phyloP scores from a whole-genome alignment of 2,113 vertebrate genomes.

The Bettongia penicillata region DNA sequence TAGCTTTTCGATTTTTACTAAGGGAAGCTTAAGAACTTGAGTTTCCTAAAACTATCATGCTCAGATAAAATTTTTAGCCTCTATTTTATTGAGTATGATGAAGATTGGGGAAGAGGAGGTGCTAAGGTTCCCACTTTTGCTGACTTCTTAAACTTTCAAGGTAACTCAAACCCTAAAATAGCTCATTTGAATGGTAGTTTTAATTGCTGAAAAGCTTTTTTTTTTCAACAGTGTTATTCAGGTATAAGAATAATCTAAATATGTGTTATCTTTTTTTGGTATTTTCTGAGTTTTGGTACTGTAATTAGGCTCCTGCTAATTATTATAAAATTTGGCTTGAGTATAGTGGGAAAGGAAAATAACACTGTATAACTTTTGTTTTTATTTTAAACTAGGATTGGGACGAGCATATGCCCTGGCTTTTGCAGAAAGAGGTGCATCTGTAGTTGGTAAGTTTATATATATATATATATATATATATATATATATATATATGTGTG shows the following conservation, averaged over 20 bases:
- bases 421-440: slow-evolving; percentile 96
- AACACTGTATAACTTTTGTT: slow-evolving; percentile 29
- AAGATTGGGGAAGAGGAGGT: background rate
- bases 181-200: slow-evolving; percentile 16
- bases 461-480: no score
- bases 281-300: background rate
- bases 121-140: background rate
- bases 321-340: slow-evolving; percentile 20
- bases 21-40: background rate
- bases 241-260: slow-evolving; percentile 15
- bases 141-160: slow-evolving; percentile 7
- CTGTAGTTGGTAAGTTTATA: slow-evolving; percentile 91
- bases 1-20: slow-evolving; percentile 1
- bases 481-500: no score
- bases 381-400: slow-evolving; percentile 86
- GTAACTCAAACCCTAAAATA: slow-evolving; percentile 35
- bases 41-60: background rate
- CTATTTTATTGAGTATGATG: slow-evolving; percentile 11
- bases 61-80: background rate
- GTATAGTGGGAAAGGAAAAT: background rate
- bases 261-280: background rate
- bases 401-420: slow-evolving; percentile 95
- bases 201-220: slow-evolving; percentile 13
- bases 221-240: background rate
- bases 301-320: background rate